Base-by-base conservation (phyloP, 2,888 invertebrate species). In the Tenthredo mesomela region DNA sequence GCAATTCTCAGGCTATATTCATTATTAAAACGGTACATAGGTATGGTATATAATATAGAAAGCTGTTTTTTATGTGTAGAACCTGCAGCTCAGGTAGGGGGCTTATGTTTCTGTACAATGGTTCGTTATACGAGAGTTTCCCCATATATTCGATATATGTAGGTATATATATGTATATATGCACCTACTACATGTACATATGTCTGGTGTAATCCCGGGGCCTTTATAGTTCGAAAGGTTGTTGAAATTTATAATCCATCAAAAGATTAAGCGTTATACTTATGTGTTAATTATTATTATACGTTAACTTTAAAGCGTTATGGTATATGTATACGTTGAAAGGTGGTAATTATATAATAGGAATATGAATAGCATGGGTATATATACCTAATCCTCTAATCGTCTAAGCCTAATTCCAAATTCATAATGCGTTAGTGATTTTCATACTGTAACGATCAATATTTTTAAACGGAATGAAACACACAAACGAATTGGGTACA, bases 91-190 rank as follows among this genome's bases (percentile, higher is more conserved):
- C n/a, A 54, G 18, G n/a, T 54, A n/a, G 54, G n/a, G 50, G n/a
- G n/a, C 54, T 54, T n/a, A 54, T n/a, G n/a, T 54, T 54, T 54
- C 54, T 54, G 54, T 54, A 54, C 54, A 54, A 54, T 54, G 54
- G 54, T 54, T 54, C 54, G 54, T 54, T 54, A n/a, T 54, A 54
- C 50, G n/a, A 50, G 6, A 54, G 7, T 54, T 54, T 54, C 54
- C 54, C 54, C n/a, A 54, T 54, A 54, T n/a, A 54, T n/a, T 7
- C 54, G 7, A 54, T 54, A n/a, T n/a, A 54, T n/a, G 18, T 29
- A 29, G 29, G 29, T 29, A 29, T 2, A 29, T 29, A 29, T 29
- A 29, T 29, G 29, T 29, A 29, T n/a, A n/a, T n/a, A n/a, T n/a
- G n/a, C 50, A n/a, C n/a, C 54, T n/a, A 50, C 6, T 50, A 54